Percentiles rank a stretch among this genome's conserved stretches.
Conservation (phyloP, 1,140 invertebrate genomes). For the Eriocheir sinensis region DNA sequence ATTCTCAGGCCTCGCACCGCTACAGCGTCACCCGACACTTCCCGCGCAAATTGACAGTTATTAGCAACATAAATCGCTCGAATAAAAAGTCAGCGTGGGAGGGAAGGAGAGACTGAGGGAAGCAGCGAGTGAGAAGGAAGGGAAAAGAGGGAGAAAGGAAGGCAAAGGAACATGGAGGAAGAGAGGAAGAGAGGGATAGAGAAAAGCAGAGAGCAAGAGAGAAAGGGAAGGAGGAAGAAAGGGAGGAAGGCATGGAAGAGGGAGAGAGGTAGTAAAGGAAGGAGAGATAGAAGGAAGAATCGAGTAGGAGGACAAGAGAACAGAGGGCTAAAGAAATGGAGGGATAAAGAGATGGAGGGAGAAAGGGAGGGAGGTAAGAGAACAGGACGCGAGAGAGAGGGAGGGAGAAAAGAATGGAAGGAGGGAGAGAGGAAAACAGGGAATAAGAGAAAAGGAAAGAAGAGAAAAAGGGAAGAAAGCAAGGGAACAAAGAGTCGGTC, state of each 20-base stretch:
- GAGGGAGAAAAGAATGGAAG: slow-evolving; percentile 29
- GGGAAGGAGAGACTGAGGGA: neutral
- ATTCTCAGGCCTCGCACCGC: neutral
- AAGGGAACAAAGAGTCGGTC: neutral
- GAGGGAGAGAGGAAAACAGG: slow-evolving; percentile 23
- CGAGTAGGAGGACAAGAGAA: neutral
- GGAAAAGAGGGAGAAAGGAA: slow-evolving; percentile 47
- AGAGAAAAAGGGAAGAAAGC: neutral
- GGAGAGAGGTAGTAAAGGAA: slow-evolving; percentile 27
- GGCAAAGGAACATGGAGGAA: neutral
- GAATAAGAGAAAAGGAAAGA: slow-evolving; percentile 45
- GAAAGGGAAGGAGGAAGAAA: slow-evolving; percentile 26
- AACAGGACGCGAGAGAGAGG: neutral
- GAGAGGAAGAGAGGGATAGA: slow-evolving; percentile 42
- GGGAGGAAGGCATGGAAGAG: slow-evolving; percentile 37
- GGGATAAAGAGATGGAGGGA: slow-evolving; percentile 54
- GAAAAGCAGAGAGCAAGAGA: neutral
- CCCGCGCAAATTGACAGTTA: slow-evolving; percentile 3
- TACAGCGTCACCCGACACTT: slow-evolving; percentile 28
- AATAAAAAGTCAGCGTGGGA: neutral
- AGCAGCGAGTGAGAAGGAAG: neutral
- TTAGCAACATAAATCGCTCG: slow-evolving; percentile 18
- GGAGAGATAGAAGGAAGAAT: neutral
- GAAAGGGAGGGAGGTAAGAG: slow-evolving; percentile 31
- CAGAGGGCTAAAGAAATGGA: slow-evolving; percentile 15